A percentile compares a stretch with the other conserved stretches of the same genome.
Conservation (phyloP, 2,797 vertebrate genomes). For the Gallirallus australis region DNA sequence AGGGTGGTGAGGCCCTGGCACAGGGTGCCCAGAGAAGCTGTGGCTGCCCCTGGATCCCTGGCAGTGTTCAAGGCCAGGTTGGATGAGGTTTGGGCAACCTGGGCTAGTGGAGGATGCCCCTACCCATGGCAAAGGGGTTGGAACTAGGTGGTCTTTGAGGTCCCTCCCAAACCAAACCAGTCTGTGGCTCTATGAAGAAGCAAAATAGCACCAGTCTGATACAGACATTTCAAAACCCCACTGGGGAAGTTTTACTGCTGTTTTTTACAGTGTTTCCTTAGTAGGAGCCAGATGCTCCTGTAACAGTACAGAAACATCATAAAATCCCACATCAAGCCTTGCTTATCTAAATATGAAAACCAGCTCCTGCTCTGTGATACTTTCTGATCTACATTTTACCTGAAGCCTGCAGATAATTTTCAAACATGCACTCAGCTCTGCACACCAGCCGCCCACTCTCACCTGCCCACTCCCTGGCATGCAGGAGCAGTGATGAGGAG, state of each 20-base stretch:
- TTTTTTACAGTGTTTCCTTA: not conserved
- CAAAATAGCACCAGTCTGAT: not conserved
- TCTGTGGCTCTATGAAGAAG: not conserved
- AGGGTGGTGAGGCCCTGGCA: no score
- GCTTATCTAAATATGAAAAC: conserved; percentile 8
- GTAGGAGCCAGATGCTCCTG: not conserved
- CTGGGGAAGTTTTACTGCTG: not conserved
- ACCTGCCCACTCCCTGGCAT: not conserved
- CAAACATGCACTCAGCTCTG: not conserved
- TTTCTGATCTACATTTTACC: conserved; percentile 41
- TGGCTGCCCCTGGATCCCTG: no score
- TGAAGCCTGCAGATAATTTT: conserved; percentile 29
- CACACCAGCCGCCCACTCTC: not conserved
- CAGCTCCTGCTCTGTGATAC: not conserved
- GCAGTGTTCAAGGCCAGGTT: no score
- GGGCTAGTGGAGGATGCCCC: no score
- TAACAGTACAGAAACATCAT: not conserved
- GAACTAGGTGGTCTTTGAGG: no score
- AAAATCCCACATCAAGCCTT: conserved; percentile 36
- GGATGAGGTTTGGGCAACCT: no score
- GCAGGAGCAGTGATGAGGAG: not conserved
- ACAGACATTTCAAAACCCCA: not conserved
- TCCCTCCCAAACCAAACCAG: no score
- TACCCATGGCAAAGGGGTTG: no score
- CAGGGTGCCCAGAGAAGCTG: no score